phyloP scores from a whole-genome alignment of 2,113 vertebrate genomes.

The Elaphurus davidianus region DNA sequence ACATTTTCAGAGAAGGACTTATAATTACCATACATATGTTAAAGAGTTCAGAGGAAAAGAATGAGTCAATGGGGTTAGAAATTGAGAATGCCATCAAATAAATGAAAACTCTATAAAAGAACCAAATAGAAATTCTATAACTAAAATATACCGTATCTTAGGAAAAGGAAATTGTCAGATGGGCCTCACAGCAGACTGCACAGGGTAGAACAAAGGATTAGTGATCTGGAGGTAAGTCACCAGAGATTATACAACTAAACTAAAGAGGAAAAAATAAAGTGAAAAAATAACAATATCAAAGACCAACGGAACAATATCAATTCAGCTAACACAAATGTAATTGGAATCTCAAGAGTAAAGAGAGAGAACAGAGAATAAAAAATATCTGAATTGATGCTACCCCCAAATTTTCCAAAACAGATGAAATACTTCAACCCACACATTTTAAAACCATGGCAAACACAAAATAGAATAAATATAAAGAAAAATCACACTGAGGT shows the following conservation, averaged over 20 bases:
- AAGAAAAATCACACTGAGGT: not conserved
- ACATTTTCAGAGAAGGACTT: not conserved
- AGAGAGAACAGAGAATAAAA: not conserved
- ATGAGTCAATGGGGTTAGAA: not conserved
- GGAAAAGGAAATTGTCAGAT: not conserved
- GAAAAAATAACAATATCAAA: not conserved
- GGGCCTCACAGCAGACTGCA: not conserved
- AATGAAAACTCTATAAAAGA: not conserved
- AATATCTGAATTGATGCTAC: not conserved
- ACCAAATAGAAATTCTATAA: not conserved
- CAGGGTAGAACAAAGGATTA: not conserved
- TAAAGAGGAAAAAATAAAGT: not conserved
- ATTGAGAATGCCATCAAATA: not conserved
- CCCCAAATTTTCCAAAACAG: not conserved
- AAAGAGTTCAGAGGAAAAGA: not conserved
- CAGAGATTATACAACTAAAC: not conserved
- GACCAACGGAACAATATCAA: not conserved
- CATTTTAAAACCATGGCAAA: not conserved
- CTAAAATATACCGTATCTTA: not conserved
- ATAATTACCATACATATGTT: not conserved
- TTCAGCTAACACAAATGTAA: not conserved
- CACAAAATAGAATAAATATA: not conserved
- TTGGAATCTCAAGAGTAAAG: not conserved
- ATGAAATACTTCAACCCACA: not conserved
- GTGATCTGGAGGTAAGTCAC: not conserved